Evolutionary conservation across 1,140 invertebrate species (phyloP), one percentile per base, ranked within the genome.

Genomic region (Heterodera schachtii): DNA sequence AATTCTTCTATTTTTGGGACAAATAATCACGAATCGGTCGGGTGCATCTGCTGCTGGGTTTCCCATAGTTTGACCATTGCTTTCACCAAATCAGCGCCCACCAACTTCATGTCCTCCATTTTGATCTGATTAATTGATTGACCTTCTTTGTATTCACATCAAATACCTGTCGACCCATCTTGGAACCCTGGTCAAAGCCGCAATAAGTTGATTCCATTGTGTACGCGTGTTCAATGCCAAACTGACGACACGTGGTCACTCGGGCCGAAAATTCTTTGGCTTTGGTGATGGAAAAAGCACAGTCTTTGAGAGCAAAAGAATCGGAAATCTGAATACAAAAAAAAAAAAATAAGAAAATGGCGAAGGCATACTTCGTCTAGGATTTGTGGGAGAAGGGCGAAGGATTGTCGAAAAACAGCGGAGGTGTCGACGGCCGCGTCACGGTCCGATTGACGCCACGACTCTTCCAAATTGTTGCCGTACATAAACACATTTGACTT

Each of bases 401-500:
- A 75, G 71, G 57, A 69, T 64, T 13, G 57, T 19, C 67, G 46
- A 46, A 66, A 49, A 43, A 69, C 19, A 5, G 57, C 16, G 19
- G 16, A 16, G 16, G 1, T 19, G 11, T 5, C 57, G 3, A 19
- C 11, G 16, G 57, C 11, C 13, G 57, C 19, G 43, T 66, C 89
- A 46, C 89, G 84, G 86, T 92, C 91, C 19, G 70, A 82, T 9
- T 82, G 80, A 81, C 88, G 89, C 91, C 91, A 92, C 16, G 91
- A 92, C 75, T 90, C 91, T 46, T 83, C 78, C 7, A 92, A 93
- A 84, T 94, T 94, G 90, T 95, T 96, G 49, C 95, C 95, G 90
- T 95, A 95, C 82, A 95, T 92, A 91, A 96, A 96, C 70, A 95
- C 94, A 88, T 96, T 96, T 91, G 95, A 95, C 89, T 93, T 92